Percentiles rank a stretch among this genome's conserved stretches.
Conservation (phyloP, 2,888 invertebrate species). For the Agelastica alni region DNA sequence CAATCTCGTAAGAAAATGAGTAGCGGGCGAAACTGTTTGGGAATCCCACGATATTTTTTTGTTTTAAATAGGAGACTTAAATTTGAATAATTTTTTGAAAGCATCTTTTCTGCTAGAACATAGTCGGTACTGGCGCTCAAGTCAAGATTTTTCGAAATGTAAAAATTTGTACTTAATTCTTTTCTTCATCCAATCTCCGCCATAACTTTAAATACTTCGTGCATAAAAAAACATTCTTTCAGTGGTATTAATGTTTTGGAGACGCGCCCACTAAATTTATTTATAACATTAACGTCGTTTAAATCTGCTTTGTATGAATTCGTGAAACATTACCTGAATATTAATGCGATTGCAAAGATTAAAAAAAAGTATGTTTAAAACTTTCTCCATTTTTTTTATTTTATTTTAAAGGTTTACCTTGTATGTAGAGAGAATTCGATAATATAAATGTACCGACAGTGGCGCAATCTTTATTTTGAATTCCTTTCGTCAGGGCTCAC, state of each 20-base stretch:
- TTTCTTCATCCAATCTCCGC: not conserved
- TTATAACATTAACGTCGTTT: not conserved
- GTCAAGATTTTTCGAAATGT: too few relatives aligned
- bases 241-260: slow-evolving; percentile 5
- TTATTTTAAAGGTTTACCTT: slow-evolving; percentile 21
- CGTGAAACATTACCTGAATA: not conserved
- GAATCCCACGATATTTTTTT: too few relatives aligned
- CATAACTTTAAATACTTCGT: slow-evolving; percentile 17
- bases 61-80: too few relatives aligned
- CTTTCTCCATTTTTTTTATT: slow-evolving; percentile 8
- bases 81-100: too few relatives aligned
- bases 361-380: slow-evolving; percentile 1
- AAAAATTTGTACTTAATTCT: slow-evolving; percentile 17
- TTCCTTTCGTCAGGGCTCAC: too few relatives aligned
- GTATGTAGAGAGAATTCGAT: slow-evolving; percentile 24
- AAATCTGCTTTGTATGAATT: not conserved
- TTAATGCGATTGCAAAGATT: not conserved
- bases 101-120: too few relatives aligned
- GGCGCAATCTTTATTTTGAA: not conserved
- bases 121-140: too few relatives aligned
- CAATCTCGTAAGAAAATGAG: too few relatives aligned
- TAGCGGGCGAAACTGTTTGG: too few relatives aligned
- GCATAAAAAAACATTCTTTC: slow-evolving; percentile 4
- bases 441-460: slow-evolving; percentile 23
- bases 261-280: not conserved